These are phyloP conservation scores for Pelagia noctiluca DNA, from an alignment of 30 jellyfish, hydroid and myxozoan species.

Conservation along the genomic window DNA sequence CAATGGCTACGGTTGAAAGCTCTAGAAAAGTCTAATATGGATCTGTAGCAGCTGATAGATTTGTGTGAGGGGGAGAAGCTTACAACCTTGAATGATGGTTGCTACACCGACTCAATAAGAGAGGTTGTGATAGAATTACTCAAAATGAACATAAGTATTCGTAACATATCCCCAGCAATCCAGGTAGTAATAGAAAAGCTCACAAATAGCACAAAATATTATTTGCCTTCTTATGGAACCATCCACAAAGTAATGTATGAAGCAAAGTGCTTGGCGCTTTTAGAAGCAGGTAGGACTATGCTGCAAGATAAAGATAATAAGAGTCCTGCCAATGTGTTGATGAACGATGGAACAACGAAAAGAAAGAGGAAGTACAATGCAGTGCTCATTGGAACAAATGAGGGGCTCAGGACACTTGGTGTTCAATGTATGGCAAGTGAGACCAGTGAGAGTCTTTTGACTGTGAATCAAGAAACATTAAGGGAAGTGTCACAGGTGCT, in stretches of 20 bases:
- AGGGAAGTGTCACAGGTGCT: background rate
- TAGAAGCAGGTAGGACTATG: background rate
- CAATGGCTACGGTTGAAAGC: conserved; percentile 31
- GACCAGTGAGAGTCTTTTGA: conserved; percentile 11
- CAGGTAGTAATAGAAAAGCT: conserved; percentile 8
- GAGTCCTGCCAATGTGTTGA: background rate
- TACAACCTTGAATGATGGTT: conserved; percentile 8
- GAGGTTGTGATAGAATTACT: conserved; percentile 28
- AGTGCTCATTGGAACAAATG: conserved; percentile 22
- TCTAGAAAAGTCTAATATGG: conserved; percentile 27
- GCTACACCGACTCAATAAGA: conserved; percentile 15
- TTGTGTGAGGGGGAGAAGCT: conserved; percentile 22
- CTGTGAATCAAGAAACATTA: background rate
- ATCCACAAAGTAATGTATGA: conserved; percentile 18
- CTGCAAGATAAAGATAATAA: background rate
- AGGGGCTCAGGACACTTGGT: conserved; percentile 24
- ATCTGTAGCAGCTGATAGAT: conserved; percentile 32
- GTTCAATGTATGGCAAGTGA: conserved; percentile 24
- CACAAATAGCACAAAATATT: background rate
- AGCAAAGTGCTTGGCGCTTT: conserved; percentile 9
- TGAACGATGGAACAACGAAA: conserved; percentile 37
- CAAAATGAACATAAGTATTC: conserved; percentile 8
- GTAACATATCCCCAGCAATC: conserved; percentile 42
- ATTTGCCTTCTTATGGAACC: conserved; percentile 20
- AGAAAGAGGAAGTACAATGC: conserved; percentile 31